Base-by-base conservation (phyloP, 2,797 vertebrate genomes). In the Pangasius larnaudii region DNA sequence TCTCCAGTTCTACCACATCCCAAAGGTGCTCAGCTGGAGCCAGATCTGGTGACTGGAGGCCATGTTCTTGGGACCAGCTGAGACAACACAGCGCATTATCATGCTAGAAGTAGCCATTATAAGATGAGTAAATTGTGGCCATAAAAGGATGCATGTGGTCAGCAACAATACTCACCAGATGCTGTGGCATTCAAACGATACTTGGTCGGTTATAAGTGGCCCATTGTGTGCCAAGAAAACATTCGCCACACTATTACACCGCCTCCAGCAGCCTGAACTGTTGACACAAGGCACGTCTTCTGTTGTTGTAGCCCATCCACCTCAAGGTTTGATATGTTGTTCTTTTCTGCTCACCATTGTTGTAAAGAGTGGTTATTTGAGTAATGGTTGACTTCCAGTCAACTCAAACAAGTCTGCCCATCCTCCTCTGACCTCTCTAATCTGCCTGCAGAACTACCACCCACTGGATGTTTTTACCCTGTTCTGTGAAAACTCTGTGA, bases 91-190 rank as follows among this genome's bases (percentile, higher is more conserved):
- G 5, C 5, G 14, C 79, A 61, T 42, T 82, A 82, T 53, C 19
- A 69, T 82, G 46, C 18, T 84, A 30, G n/a, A 84, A 53, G 42
- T 84, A 53, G 18, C 63, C 30, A 13, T 69, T 30, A 53, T 5
- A 69, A 33, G 16, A 49, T 46, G 27, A 63, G 80, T 82, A 63
- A 63, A 51, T 63, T 83, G 24, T 63, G 80, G 80, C 5, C 39
- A 83, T 24, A 36, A 84, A 84, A 84, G 30, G 19, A 9, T 69
- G 81, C 11, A 39, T 63, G 63, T 84, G n/a, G 63, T 84, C 63
- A 84, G n/a, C 61, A 84, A 53, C 30, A 84, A 84, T 69, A 16
- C 46, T 14, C 42, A 51, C 7, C 39, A 22, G 11, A 71, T 69
- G 42, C 30, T 71, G 18, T 39, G 82, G 63, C n/a, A 51, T 33